phyloP scores from a whole-genome alignment of 2,797 vertebrate genomes.

The Tangara arthus region DNA sequence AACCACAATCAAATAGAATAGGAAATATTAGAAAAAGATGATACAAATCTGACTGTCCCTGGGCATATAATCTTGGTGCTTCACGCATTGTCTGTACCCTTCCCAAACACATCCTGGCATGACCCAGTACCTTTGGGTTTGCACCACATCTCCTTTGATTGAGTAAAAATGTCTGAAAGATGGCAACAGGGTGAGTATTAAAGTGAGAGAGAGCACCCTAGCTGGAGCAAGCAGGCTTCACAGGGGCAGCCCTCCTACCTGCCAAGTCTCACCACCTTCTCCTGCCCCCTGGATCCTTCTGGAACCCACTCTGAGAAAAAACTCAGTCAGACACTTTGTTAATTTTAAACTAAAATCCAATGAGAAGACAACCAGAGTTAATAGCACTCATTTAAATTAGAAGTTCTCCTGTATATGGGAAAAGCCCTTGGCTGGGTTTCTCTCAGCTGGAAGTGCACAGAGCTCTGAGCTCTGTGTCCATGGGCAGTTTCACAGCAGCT shows the following conservation, averaged over 20 bases:
- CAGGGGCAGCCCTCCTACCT: background rate
- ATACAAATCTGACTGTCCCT: background rate
- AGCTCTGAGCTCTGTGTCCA: background rate
- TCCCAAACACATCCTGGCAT: background rate
- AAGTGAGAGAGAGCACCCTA: background rate
- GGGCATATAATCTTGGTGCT: background rate
- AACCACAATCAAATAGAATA: background rate
- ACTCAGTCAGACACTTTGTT: background rate
- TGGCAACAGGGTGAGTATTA: background rate
- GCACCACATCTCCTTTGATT: background rate
- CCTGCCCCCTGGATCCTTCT: background rate
- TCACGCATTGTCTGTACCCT: background rate
- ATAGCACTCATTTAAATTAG: background rate
- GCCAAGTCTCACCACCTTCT: constrained; percentile 27
- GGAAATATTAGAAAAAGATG: background rate
- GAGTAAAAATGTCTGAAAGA: background rate
- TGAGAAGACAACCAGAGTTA: background rate
- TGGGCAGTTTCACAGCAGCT: background rate
- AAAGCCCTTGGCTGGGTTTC: background rate
- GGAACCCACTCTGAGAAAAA: constrained; percentile 17
- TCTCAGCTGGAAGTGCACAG: background rate
- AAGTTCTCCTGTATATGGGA: background rate
- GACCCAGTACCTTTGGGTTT: background rate
- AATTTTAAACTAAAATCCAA: constrained; percentile 1
- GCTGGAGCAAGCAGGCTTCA: background rate